phyloP scores from a whole-genome alignment of 2,797 vertebrate species.

The Podargus strigoides region DNA sequence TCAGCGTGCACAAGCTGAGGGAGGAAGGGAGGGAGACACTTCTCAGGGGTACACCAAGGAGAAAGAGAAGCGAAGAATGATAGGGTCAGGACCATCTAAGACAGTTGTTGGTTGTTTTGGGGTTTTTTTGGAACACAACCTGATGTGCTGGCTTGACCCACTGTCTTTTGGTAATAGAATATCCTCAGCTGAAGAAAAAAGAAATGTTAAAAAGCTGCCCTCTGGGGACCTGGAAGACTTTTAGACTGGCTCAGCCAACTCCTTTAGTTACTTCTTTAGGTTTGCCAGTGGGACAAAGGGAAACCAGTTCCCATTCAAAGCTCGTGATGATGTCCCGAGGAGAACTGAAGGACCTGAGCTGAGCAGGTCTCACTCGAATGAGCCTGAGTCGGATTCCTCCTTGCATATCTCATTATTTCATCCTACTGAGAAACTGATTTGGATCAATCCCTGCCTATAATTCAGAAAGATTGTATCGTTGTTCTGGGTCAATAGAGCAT shows the following conservation, averaged over 20 bases:
- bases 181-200: neutral
- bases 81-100: neutral
- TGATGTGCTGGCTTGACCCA: neutral
- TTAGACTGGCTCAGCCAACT: neutral
- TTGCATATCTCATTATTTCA: neutral
- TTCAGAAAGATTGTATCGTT: neutral
- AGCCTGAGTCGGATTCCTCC: neutral
- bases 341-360: neutral
- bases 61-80: neutral
- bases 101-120: too few relatives aligned
- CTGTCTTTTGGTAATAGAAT: neutral
- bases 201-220: neutral
- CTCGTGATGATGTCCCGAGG: neutral
- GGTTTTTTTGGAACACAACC: neutral
- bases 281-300: neutral
- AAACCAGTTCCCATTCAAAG: neutral
- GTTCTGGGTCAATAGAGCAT: neutral
- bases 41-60: neutral
- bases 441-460: neutral
- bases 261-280: neutral
- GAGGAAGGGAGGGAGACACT: neutral
- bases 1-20: neutral
- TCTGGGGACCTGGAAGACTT: neutral
- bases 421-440: neutral
- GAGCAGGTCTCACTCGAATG: rapidly evolving